Conservation (phyloP, 2,113 vertebrate species). For the Saguinus imperator region DNA sequence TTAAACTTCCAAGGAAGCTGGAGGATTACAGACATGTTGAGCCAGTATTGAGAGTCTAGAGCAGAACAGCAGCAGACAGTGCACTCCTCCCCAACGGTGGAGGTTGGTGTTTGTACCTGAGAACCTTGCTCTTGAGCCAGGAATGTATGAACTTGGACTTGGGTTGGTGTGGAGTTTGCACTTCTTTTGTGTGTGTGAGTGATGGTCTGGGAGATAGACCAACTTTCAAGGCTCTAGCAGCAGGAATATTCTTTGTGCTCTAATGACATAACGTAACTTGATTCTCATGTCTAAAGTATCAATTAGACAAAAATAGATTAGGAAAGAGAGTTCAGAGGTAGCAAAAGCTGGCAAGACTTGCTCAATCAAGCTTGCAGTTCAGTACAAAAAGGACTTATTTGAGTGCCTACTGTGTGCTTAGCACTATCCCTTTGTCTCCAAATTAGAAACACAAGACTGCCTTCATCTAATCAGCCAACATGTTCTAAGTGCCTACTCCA, state of each 20-base stretch:
- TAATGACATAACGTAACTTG: background rate
- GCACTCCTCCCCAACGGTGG: fast-evolving
- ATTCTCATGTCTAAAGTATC: background rate
- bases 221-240: too few species aligned
- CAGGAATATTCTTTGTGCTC: background rate
- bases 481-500: background rate
- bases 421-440: background rate
- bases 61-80: background rate
- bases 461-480: background rate
- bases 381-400: background rate
- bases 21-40: background rate
- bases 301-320: background rate
- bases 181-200: background rate
- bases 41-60: background rate
- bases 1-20: background rate
- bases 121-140: background rate
- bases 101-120: background rate
- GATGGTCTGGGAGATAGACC: background rate
- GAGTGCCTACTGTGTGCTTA: background rate
- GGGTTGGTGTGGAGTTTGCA: background rate
- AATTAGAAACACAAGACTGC: background rate
- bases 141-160: background rate
- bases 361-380: background rate
- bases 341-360: background rate
- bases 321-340: background rate